Evolutionary conservation across 2,888 invertebrate genomes (phyloP).

Genomic region (Hemicrepidius hirtus): DNA sequence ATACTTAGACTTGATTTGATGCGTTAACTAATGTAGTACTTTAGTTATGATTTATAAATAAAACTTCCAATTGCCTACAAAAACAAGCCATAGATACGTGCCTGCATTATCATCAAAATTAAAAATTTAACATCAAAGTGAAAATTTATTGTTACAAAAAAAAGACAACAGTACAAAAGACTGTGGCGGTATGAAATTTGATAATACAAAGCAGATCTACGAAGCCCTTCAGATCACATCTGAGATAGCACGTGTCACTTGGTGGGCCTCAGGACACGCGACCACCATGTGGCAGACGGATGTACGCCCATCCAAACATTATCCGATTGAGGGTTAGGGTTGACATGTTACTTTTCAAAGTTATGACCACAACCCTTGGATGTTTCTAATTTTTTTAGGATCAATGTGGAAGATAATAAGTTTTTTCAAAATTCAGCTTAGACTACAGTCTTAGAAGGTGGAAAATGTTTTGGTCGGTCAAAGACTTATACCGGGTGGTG

Average conservation of each 20-base stretch:
- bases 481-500: too few relatives aligned
- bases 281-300: slow-evolving; percentile 68
- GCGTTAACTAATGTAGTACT: not conserved
- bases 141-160: too few relatives aligned
- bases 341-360: slow-evolving; percentile 43
- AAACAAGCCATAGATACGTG: too few relatives aligned
- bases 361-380: slow-evolving; percentile 30
- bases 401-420: too few relatives aligned
- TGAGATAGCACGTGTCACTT: slow-evolving; percentile 67
- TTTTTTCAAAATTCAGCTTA: too few relatives aligned
- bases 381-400: not conserved
- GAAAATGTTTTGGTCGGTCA: too few relatives aligned
- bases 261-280: slow-evolving; percentile 68
- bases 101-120: too few relatives aligned
- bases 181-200: slow-evolving; percentile 30
- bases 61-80: too few relatives aligned
- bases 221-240: slow-evolving; percentile 58
- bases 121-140: too few relatives aligned
- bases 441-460: too few relatives aligned
- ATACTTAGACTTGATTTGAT: not conserved
- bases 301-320: slow-evolving; percentile 53
- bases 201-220: slow-evolving; percentile 29
- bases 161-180: not conserved
- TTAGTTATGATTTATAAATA: too few relatives aligned
- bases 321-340: slow-evolving; percentile 51